Conservation (phyloP, 2,797 vertebrate genomes). For the Sebastes trivittatus region DNA sequence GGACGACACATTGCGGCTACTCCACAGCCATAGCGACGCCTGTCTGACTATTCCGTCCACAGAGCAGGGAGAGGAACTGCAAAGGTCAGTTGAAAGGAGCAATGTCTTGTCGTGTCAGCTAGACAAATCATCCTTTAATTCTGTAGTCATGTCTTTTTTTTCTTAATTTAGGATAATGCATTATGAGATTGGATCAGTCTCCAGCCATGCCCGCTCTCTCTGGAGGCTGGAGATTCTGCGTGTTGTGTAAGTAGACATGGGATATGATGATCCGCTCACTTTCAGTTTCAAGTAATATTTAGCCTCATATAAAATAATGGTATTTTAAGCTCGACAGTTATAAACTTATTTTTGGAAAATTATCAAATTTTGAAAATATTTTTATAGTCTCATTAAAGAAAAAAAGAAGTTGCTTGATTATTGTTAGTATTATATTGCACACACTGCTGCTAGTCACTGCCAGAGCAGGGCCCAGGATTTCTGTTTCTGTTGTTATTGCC, state of each 20-base stretch:
- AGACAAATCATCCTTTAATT: neutral
- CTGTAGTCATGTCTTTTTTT: constrained; percentile 8
- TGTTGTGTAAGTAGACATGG: constrained; percentile 88
- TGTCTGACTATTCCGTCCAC: constrained; percentile 90
- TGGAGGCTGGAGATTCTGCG: constrained; percentile 93
- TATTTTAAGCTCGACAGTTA: neutral
- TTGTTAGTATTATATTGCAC: neutral
- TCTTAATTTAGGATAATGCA: constrained; percentile 85
- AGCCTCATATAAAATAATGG: neutral
- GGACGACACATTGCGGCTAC: constrained; percentile 90
- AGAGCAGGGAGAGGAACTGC: constrained; percentile 88
- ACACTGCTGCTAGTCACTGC: neutral
- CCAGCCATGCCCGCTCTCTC: constrained; percentile 90
- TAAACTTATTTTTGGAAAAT: no score
- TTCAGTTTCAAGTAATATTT: neutral
- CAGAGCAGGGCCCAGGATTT: neutral
- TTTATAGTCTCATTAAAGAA: neutral
- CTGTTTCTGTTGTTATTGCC: neutral
- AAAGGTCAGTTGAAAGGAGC: constrained; percentile 82
- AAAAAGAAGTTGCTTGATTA: neutral
- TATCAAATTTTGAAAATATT: neutral
- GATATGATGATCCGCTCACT: neutral
- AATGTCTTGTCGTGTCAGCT: neutral
- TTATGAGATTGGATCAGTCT: constrained; percentile 91
- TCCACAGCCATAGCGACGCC: constrained; percentile 93